phyloP scores from a whole-genome alignment of 2,888 invertebrate genomes.

The Fissipunctia ypsillon region DNA sequence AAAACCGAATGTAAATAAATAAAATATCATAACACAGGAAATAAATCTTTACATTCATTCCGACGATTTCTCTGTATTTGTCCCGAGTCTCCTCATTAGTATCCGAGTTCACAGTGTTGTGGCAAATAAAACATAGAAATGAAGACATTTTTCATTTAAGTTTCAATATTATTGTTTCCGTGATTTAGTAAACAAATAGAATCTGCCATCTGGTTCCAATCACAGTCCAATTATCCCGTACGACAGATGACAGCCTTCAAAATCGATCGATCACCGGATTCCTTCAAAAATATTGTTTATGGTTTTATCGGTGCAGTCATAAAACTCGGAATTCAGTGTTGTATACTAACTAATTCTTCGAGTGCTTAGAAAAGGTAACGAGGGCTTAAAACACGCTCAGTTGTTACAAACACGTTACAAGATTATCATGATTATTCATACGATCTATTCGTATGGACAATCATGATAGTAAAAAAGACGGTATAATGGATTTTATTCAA shows the following conservation, averaged over 20 bases:
- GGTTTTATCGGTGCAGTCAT: slow-evolving; percentile 11
- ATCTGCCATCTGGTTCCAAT: neutral
- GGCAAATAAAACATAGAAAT: slow-evolving; percentile 84
- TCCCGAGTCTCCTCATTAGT: slow-evolving; percentile 82
- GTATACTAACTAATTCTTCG: no score
- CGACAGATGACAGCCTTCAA: slow-evolving; percentile 33
- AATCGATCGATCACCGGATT: slow-evolving; percentile 41
- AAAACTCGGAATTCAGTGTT: neutral
- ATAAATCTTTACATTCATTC: slow-evolving; percentile 78
- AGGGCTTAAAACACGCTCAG: no score
- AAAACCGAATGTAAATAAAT: slow-evolving; percentile 24
- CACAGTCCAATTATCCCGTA: slow-evolving; percentile 6
- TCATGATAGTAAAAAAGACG: no score
- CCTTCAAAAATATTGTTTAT: slow-evolving; percentile 17
- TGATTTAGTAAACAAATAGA: slow-evolving; percentile 41
- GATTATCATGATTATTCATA: neutral
- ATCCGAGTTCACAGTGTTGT: slow-evolving; percentile 80
- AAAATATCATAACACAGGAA: neutral
- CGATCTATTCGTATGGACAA: no score
- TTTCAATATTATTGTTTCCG: neutral
- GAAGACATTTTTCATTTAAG: slow-evolving; percentile 76
- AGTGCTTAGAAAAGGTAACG: neutral
- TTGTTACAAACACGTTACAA: neutral
- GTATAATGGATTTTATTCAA: neutral
- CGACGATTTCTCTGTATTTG: slow-evolving; percentile 85